Base-by-base conservation (phyloP, 2,888 invertebrate genomes). In the Mesorhabditis sp. region DNA sequence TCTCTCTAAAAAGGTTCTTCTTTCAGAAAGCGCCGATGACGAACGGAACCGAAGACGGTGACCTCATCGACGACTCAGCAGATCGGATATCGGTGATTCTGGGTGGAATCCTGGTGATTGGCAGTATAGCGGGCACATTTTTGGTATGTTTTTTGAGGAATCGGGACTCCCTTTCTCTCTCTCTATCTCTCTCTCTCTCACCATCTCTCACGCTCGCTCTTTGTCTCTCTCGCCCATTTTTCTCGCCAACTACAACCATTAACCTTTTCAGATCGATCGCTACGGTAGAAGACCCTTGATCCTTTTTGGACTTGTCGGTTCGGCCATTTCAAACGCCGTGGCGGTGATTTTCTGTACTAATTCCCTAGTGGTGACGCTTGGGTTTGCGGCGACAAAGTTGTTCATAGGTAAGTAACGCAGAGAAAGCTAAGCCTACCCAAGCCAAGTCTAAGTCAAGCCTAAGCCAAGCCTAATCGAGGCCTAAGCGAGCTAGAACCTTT, bases 301-400 rank as follows among this genome's bases (percentile, higher is more conserved):
- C 5, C 76, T 83, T n/a, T 63, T 77, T 15, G 84, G 84, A 50
- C 73, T 84, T 4, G 65, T 83, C 43, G 82, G 78, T 41, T 80
- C 81, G 0, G 80, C 80, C 62, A n/a, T 79, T 45, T 76, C 76
- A 43, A 84, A 84, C 67, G 69, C 76, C 45, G 67, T 81, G 7
- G 81, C 80, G 4, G 72, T 76, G 1, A 67, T 78, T 4, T 82
- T 82, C 67, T 73, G 74, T 4, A 62, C 71, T 4, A 74, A 68
- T 70, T 74, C 74, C 68, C 43, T 70, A 4, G 15, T 78, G 1
- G 77, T 78, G 13, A 68, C 77, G 5, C 62, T 74, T 0, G 75
- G 75, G 65, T 77, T 81, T 66, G 75, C 79, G 3, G 70, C 72
- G 7, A 79, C 80, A 0, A 80, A 80, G 70, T 64, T 65, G 6